Percentiles rank a stretch among this genome's conserved stretches.
phyloP scores from a whole-genome alignment of 2,797 vertebrate species.

The Chiloscyllium punctatum region DNA sequence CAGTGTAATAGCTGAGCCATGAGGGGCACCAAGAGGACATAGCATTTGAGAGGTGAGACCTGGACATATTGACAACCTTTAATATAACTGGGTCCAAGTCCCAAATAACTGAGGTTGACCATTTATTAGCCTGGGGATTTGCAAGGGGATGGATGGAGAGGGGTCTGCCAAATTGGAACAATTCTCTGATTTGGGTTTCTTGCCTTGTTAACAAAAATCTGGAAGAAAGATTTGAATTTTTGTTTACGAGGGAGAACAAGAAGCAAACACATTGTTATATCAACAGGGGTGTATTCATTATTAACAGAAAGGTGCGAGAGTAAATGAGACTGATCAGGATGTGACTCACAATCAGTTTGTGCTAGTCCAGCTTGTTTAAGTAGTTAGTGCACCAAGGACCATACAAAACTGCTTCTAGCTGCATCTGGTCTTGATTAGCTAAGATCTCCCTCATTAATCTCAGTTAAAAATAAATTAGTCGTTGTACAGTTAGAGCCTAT shows the following conservation, averaged over 20 bases:
- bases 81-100: too few species aligned
- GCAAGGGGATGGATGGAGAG: not conserved
- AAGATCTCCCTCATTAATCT: conserved; percentile 6
- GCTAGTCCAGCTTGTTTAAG: conserved; percentile 26
- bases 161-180: not conserved
- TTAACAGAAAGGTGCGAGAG: not conserved
- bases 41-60: too few species aligned
- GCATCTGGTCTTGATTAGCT: not conserved
- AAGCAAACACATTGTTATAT: not conserved
- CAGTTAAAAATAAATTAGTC: conserved; percentile 31
- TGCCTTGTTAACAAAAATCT: not conserved
- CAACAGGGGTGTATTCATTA: not conserved
- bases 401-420: conserved; percentile 19
- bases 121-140: too few species aligned
- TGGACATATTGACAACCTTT: too few species aligned
- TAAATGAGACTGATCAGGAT: not conserved
- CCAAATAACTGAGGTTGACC: too few species aligned
- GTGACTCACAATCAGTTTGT: not conserved
- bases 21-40: too few species aligned
- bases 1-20: too few species aligned
- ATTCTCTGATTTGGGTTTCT: not conserved
- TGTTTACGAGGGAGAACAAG: not conserved
- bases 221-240: not conserved
- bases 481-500: not conserved
- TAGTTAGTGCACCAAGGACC: not conserved